phyloP scores from a whole-genome alignment of 2,113 vertebrate genomes.

The Semnornis frantzii region DNA sequence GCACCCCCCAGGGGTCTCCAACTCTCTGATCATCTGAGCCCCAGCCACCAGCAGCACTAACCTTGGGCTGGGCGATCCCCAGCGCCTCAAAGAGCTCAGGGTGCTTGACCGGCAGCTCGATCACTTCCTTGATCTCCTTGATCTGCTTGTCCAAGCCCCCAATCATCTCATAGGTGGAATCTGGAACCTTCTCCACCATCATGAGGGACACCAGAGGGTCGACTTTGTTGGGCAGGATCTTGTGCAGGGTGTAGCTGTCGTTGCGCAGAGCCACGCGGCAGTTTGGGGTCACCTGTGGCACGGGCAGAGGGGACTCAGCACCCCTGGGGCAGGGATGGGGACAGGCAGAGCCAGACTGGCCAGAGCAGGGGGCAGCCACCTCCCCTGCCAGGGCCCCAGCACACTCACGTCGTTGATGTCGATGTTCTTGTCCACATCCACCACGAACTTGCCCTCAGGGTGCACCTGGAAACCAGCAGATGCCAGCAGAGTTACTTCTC shows the following conservation, averaged over 20 bases:
- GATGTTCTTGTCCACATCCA: constrained; percentile 98
- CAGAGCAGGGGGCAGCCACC: accelerated
- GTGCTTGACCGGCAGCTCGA: constrained; percentile 96
- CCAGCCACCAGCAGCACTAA: constrained; percentile 44
- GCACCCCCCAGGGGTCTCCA: neutral
- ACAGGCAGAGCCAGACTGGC: neutral
- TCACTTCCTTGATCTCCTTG: constrained; percentile 99
- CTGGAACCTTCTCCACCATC: constrained; percentile 99
- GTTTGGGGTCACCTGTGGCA: constrained; percentile 91
- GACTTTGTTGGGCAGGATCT: constrained; percentile 98
- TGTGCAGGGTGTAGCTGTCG: constrained; percentile 98
- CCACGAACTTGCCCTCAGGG: constrained; percentile 97
- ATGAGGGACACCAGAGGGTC: constrained; percentile 97
- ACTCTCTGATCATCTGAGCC: no score
- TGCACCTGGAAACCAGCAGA: constrained; percentile 82
- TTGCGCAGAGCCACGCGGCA: constrained; percentile 96
- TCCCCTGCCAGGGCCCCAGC: neutral
- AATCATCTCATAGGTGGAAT: constrained; percentile 99
- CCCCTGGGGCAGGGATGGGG: accelerated
- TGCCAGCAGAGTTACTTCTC: accelerated
- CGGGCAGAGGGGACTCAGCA: neutral
- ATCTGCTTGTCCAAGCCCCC: constrained; percentile 98
- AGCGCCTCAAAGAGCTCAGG: constrained; percentile 97
- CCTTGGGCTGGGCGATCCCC: constrained; percentile 97
- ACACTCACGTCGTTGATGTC: constrained; percentile 96